Percentiles rank a stretch among this genome's conserved stretches.
phyloP scores from a whole-genome alignment of 2,113 vertebrate species.

The Macquaria australasica region DNA sequence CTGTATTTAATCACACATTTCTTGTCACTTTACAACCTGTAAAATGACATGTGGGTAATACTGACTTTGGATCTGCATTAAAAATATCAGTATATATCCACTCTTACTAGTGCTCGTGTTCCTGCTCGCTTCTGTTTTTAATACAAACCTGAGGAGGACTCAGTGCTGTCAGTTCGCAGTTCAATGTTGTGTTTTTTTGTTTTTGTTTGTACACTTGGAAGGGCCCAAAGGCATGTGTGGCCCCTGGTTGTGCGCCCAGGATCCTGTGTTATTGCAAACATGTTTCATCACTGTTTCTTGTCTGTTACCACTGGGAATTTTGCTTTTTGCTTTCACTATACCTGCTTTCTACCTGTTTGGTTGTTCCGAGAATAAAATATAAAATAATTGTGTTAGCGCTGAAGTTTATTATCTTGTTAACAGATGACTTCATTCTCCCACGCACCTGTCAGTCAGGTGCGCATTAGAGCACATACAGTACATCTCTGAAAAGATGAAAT shows the following conservation, averaged over 20 bases:
- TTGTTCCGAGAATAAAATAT: neutral
- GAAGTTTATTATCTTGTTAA: neutral
- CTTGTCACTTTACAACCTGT: neutral
- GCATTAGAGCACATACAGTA: neutral
- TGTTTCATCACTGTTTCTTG: slow-evolving; percentile 52
- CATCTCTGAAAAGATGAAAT: neutral
- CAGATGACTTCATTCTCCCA: neutral
- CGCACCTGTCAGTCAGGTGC: slow-evolving; percentile 1
- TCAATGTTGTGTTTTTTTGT: neutral
- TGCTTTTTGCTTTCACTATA: neutral
- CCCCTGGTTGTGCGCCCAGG: neutral
- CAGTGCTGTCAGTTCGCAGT: neutral
- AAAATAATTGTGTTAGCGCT: neutral
- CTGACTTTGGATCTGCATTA: neutral
- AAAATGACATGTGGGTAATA: neutral
- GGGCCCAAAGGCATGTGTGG: neutral
- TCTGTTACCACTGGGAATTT: slow-evolving; percentile 2
- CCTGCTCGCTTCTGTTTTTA: neutral
- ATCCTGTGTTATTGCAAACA: slow-evolving; percentile 42
- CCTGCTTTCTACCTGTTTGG: neutral
- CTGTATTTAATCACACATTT: neutral
- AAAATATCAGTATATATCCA: neutral
- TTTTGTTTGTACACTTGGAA: neutral
- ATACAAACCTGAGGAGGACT: neutral
- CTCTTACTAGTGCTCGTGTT: neutral